Percentiles rank a stretch among this genome's conserved stretches.
Conservation (phyloP, 2,888 invertebrate genomes). For the Leucozona laternaria region DNA sequence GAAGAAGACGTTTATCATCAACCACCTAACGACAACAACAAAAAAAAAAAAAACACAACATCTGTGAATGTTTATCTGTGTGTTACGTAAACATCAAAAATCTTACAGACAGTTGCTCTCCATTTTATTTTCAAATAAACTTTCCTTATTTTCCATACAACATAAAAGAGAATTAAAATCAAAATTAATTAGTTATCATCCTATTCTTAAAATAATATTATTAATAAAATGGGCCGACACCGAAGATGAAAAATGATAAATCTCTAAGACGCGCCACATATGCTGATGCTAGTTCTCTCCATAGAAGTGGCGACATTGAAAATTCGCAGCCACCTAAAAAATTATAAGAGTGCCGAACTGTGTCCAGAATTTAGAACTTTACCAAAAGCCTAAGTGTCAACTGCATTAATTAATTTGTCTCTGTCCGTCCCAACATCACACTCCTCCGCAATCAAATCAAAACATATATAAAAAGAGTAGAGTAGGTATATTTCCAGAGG, state of each 20-base stretch:
- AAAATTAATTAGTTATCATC: constrained; percentile 74
- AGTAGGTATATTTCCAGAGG: background rate
- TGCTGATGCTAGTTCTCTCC: constrained; percentile 7
- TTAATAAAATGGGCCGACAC: constrained; percentile 61
- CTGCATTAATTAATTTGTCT: constrained; percentile 69
- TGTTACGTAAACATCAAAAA: constrained; percentile 54
- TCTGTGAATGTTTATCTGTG: constrained; percentile 45
- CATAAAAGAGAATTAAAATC: constrained; percentile 71
- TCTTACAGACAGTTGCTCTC: constrained; percentile 46
- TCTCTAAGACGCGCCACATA: constrained; percentile 22
- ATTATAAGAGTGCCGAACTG: background rate
- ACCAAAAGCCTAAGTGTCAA: constrained; percentile 60
- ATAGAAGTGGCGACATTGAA: constrained; percentile 50
- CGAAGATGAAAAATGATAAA: constrained; percentile 64
- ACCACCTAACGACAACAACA: constrained; percentile 29
- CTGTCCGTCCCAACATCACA: constrained; percentile 38
- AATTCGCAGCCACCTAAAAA: constrained; percentile 35
- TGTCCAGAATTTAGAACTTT: constrained; percentile 42
- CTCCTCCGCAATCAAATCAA: constrained; percentile 55
- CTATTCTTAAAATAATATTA: constrained; percentile 74
- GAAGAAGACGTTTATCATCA: constrained; percentile 59
- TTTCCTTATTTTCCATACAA: constrained; percentile 43
- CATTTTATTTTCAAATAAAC: constrained; percentile 50
- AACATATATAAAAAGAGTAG: background rate
- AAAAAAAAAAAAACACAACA: constrained; percentile 54